Base-by-base conservation (phyloP, 2,797 vertebrate genomes). In the Emys orbicularis region DNA sequence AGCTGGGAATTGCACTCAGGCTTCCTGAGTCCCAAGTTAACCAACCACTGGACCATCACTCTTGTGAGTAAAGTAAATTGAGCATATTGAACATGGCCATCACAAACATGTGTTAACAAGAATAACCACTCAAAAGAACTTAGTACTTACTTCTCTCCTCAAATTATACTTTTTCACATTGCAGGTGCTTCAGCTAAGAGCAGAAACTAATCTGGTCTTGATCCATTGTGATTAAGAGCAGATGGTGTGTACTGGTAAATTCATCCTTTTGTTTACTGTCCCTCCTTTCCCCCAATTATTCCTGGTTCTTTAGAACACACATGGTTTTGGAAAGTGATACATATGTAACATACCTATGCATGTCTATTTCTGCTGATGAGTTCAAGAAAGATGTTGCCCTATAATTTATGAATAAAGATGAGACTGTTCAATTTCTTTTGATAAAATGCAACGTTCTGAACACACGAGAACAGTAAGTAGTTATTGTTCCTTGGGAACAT, bases 381-480 rank as follows among this genome's bases (percentile, higher is more conserved):
- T 92, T 92, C 2, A 2, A 89, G 82, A 97, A 87, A 87, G 16
- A 86, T 9, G 12, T 49, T 91, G 12, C 47, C 31, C 74, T 72
- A 76, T 77, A 47, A 92, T 90, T 94, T 87, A 91, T 94, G 89
- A 97, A 96, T 95, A 97, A 96, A 96, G 31, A 97, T 93, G 86
- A 91, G 19, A n/a, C 68, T 84, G 4, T 84, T 57, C 21, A 85
- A 95, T 94, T 96, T 92, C 34, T 12, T 92, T 93, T 81, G 49
- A 54, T 57, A 94, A 84, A 96, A 80, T 77, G 3, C 27, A 93
- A 83, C 37, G 84, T 89, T 74, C 91, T 79, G 53, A 88, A 94
- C 81, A 93, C 80, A 54, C 88, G 47, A 53, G 23, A 74, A 96
- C 84, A 96, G 27, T 79, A 96, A 85, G 57, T 89, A 92, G 80